phyloP scores from a whole-genome alignment of 2,888 invertebrate species.

The Dusona sp. region DNA sequence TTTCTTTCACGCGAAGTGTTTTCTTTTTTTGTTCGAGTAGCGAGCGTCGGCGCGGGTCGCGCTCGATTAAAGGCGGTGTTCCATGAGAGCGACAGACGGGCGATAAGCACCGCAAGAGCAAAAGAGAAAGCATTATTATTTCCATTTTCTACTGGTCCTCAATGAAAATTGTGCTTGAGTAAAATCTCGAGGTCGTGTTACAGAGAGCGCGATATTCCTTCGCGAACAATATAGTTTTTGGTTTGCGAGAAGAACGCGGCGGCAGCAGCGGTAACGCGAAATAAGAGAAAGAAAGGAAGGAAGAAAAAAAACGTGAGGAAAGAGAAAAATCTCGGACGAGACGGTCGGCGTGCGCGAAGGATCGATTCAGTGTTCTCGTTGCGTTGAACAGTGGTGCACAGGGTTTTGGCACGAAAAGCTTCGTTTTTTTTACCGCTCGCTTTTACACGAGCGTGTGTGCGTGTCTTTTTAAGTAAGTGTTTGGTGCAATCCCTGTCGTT shows the following conservation, averaged over 20 bases:
- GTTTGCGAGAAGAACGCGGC: constrained; percentile 39
- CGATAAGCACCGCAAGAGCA: background rate
- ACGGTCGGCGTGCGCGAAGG: constrained; percentile 66
- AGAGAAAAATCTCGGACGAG: constrained; percentile 24
- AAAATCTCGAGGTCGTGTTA: constrained; percentile 59
- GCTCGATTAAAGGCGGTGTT: constrained; percentile 16
- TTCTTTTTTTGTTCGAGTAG: constrained; percentile 6
- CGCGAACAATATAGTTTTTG: constrained; percentile 29
- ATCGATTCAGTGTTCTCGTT: constrained; percentile 74
- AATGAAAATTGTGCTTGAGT: constrained; percentile 19
- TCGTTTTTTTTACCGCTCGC: constrained; percentile 12
- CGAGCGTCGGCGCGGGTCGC: constrained; percentile 10
- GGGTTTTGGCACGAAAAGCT: constrained; percentile 15
- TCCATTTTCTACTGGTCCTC: background rate
- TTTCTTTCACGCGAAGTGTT: background rate
- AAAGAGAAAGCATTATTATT: background rate
- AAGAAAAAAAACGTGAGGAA: constrained; percentile 28
- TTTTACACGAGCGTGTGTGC: constrained; percentile 13
- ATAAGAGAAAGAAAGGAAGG: constrained; percentile 27
- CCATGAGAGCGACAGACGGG: constrained; percentile 20
- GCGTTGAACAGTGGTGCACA: constrained; percentile 49
- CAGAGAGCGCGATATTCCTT: constrained; percentile 39
- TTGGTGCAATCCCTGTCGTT: constrained; percentile 9
- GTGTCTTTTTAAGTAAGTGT: constrained; percentile 7
- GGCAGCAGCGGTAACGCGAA: constrained; percentile 51